Percentiles rank a stretch among this genome's conserved stretches.
Conservation (phyloP, 2,113 vertebrate genomes). For the Pseudonaja textilis region DNA sequence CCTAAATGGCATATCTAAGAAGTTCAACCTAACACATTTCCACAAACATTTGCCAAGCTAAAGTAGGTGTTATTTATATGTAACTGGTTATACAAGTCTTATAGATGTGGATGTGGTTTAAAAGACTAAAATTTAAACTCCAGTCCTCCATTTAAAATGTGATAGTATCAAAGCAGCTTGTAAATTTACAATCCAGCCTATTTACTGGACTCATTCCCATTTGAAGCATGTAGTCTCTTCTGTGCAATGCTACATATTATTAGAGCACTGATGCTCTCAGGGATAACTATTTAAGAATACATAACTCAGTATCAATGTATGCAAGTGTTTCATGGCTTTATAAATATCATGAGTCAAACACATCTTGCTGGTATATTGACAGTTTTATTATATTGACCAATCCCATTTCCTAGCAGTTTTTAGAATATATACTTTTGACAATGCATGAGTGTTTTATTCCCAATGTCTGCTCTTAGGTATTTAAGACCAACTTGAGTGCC, state of each 20-base stretch:
- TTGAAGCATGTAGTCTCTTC: neutral
- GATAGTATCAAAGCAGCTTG: neutral
- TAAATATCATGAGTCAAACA: neutral
- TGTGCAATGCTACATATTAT: neutral
- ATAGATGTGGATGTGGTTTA: neutral
- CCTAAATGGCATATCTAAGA: neutral
- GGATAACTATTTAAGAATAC: slow-evolving; percentile 1
- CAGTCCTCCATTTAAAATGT: neutral
- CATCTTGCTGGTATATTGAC: neutral
- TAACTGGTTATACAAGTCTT: neutral
- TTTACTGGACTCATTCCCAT: neutral
- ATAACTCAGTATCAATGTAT: neutral
- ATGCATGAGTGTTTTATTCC: neutral
- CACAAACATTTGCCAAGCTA: neutral
- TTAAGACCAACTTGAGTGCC: neutral
- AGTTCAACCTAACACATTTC: neutral
- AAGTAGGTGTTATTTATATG: neutral
- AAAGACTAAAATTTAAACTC: neutral
- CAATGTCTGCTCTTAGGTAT: neutral
- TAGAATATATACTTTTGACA: neutral
- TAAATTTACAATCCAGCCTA: neutral
- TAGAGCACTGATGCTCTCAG: neutral
- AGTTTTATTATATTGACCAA: neutral
- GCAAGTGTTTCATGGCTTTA: neutral
- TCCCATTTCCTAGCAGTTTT: neutral